phyloP scores from a whole-genome alignment of 2,113 vertebrate genomes.

The Rhinogobius similis region DNA sequence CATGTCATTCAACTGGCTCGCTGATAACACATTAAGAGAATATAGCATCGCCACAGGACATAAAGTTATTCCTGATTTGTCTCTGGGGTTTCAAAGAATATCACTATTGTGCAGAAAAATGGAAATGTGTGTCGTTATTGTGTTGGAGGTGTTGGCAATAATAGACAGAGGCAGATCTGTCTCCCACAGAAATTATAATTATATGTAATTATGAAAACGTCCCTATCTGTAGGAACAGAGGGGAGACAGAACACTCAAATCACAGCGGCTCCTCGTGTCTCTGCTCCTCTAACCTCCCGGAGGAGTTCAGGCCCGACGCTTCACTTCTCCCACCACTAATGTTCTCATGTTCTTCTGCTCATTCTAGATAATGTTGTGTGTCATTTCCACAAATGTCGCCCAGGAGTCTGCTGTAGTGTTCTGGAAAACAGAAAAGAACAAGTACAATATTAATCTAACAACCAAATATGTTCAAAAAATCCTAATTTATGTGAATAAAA shows the following conservation, averaged over 20 bases:
- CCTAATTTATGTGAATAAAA: neutral
- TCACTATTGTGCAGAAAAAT: constrained; percentile 75
- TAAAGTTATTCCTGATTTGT: constrained; percentile 64
- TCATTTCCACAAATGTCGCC: constrained; percentile 45
- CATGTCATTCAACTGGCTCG: constrained; percentile 48
- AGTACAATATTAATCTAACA: neutral
- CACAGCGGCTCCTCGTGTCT: constrained; percentile 64
- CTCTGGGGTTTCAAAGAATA: constrained; percentile 65
- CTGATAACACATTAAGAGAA: constrained; percentile 59
- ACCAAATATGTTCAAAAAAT: neutral
- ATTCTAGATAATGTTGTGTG: constrained; percentile 30
- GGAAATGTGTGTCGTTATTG: constrained; percentile 75
- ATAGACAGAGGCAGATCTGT: constrained; percentile 76
- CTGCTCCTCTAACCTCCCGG: constrained; percentile 69
- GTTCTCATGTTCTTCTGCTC: constrained; percentile 32
- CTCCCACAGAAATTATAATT: constrained; percentile 78
- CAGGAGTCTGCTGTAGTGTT: constrained; percentile 29
- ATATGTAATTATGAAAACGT: constrained; percentile 75
- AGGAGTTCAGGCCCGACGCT: constrained; percentile 45
- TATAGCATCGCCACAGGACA: constrained; percentile 50
- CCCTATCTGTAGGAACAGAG: constrained; percentile 74
- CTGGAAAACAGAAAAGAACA: constrained; percentile 51
- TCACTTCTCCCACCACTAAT: constrained; percentile 35
- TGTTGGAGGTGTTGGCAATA: constrained; percentile 74
- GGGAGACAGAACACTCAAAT: constrained; percentile 64